Percentiles rank a stretch among this genome's conserved stretches.
phyloP scores from a whole-genome alignment of 2,888 invertebrate species.

The Leucoma salicis region DNA sequence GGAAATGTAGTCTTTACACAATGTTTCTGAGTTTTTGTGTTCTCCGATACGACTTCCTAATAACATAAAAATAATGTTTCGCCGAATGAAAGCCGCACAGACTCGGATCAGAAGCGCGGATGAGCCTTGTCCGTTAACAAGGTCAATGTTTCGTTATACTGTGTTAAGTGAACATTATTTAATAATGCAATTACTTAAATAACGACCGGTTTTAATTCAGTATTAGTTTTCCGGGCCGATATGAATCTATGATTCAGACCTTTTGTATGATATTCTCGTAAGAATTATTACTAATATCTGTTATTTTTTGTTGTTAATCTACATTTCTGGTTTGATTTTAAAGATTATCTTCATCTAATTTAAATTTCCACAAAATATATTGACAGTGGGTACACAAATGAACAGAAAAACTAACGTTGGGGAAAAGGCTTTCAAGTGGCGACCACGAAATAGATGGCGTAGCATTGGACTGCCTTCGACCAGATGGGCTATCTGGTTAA shows the following conservation, averaged over 20 bases:
- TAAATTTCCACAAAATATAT: no score
- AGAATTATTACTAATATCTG: slow-evolving; percentile 3
- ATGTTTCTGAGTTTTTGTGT: slow-evolving; percentile 1
- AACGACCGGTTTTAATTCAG: slow-evolving; percentile 51
- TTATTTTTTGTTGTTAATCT: slow-evolving; percentile 5
- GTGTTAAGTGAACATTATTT: slow-evolving; percentile 53
- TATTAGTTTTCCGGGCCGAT: slow-evolving; percentile 55
- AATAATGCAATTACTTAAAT: slow-evolving; percentile 62
- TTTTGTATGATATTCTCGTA: slow-evolving; percentile 5
- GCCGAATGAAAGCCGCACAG: slow-evolving; percentile 34
- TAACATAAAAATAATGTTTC: slow-evolving; percentile 16
- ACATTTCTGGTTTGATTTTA: background rate
- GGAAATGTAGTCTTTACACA: background rate
- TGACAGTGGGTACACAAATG: no score
- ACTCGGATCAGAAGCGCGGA: slow-evolving; percentile 67
- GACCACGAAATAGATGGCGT: no score
- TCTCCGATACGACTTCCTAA: slow-evolving; percentile 4
- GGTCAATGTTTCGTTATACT: slow-evolving; percentile 48
- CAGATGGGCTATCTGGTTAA: no score
- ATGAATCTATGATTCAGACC: slow-evolving; percentile 33
- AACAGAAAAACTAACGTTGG: no score
- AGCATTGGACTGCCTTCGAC: no score
- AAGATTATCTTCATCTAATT: no score
- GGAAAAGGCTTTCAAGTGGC: no score
- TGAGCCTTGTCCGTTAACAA: slow-evolving; percentile 66